phyloP scores from a whole-genome alignment of 2,888 invertebrate species.

The Augiades crinisus region DNA sequence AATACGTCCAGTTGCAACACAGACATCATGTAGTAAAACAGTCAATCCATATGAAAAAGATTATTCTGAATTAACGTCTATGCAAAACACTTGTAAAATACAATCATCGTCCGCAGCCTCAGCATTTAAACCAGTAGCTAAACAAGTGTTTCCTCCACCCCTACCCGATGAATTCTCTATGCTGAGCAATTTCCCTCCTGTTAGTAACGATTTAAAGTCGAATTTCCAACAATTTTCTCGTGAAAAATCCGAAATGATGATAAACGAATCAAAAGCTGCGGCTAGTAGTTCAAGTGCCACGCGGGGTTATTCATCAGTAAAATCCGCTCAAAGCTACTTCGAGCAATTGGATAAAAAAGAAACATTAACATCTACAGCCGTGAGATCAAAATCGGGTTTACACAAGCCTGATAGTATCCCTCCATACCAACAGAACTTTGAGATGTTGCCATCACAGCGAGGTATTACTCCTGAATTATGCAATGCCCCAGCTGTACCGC shows the following conservation, averaged over 20 bases:
- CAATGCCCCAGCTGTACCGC: slow-evolving; percentile 63
- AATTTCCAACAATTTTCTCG: slow-evolving; percentile 53
- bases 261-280: slow-evolving; percentile 54
- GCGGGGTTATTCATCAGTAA: slow-evolving; percentile 60
- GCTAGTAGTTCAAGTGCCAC: slow-evolving; percentile 39
- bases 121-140: slow-evolving; percentile 73
- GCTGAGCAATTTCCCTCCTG: slow-evolving; percentile 57
- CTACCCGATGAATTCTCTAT: slow-evolving; percentile 60
- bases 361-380: slow-evolving; percentile 52
- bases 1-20: slow-evolving; percentile 58
- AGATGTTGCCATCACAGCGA: slow-evolving; percentile 80
- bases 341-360: slow-evolving; percentile 68
- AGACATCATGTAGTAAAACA: slow-evolving; percentile 33
- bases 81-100: slow-evolving; percentile 64
- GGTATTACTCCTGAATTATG: slow-evolving; percentile 80
- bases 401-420: slow-evolving; percentile 84
- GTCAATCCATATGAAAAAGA: slow-evolving; percentile 38
- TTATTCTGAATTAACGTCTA: slow-evolving; percentile 54
- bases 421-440: slow-evolving; percentile 84
- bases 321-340: slow-evolving; percentile 64
- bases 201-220: slow-evolving; percentile 60
- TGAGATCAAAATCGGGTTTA: slow-evolving; percentile 75
- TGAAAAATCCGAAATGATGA: slow-evolving; percentile 49
- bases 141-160: slow-evolving; percentile 65
- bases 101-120: slow-evolving; percentile 65